Evolutionary conservation across 1,140 invertebrate species (phyloP).

Genomic region (Trichomalopsis sarcophagae): DNA sequence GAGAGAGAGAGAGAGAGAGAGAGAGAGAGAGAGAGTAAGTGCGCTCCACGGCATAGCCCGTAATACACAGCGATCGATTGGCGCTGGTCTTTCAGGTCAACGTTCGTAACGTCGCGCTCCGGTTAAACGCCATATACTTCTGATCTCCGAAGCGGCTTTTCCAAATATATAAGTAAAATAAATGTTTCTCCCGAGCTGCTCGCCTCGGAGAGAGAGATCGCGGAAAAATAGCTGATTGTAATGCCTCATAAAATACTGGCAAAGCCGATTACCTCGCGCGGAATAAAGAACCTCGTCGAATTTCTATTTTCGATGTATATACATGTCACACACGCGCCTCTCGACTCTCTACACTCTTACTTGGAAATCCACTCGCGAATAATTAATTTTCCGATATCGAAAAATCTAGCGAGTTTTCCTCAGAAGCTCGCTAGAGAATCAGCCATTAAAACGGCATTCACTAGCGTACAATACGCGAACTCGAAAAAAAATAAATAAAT

Average conservation of each 20-base stretch:
- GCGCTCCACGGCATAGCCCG: neutral
- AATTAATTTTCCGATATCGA: neutral
- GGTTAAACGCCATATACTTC: neutral
- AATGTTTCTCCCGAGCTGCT: neutral
- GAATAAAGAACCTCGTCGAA: neutral
- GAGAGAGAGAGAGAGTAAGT: neutral
- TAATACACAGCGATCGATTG: neutral
- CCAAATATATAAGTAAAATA: conserved; percentile 2
- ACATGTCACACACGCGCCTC: neutral
- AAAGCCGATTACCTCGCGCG: neutral
- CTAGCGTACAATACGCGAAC: neutral
- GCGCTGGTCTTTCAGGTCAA: neutral
- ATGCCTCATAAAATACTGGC: neutral
- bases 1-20: too few relatives aligned
- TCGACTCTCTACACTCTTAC: neutral
- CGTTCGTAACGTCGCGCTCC: neutral
- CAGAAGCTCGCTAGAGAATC: too few relatives aligned
- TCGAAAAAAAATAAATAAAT: too few relatives aligned
- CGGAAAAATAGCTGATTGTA: neutral
- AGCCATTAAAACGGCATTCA: too few relatives aligned
- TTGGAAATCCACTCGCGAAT: neutral
- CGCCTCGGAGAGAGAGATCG: neutral
- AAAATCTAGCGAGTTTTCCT: too few relatives aligned
- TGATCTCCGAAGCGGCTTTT: neutral
- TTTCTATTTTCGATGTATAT: neutral